Evolutionary conservation across 2,888 invertebrate species (phyloP).

Genomic region (Callinectes sapidus): DNA sequence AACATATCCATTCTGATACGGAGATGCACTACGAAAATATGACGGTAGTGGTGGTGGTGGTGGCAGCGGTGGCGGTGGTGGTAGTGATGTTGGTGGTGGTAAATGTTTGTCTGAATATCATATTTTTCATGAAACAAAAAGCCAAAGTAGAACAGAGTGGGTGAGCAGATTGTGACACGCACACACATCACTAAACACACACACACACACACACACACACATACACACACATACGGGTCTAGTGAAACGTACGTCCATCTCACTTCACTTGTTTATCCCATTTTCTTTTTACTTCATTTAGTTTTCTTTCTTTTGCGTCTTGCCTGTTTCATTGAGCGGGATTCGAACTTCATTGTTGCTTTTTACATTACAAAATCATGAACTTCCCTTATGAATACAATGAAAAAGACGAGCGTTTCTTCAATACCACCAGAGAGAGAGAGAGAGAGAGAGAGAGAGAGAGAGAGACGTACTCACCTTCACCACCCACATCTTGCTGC

Average conservation of each 20-base stretch:
- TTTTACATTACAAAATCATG: background rate
- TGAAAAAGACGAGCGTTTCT: background rate
- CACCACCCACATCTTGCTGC: background rate
- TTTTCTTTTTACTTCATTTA: background rate
- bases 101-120: constrained; percentile 50
- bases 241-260: background rate
- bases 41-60: background rate
- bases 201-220: constrained; percentile 22
- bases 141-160: constrained; percentile 35
- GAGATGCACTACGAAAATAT: background rate
- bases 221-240: background rate
- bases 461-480: constrained; percentile 9
- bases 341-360: background rate
- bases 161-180: constrained; percentile 39
- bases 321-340: background rate
- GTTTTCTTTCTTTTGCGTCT: background rate
- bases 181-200: constrained; percentile 39
- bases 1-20: too few relatives aligned
- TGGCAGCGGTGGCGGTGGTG: background rate
- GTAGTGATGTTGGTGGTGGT: background rate
- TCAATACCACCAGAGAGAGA: constrained; percentile 33
- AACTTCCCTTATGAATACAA: background rate
- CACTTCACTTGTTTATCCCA: background rate
- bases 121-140: constrained; percentile 42
- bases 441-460: constrained; percentile 48